These are phyloP conservation scores for Dipus sagitta DNA, from an alignment of 2,797 vertebrate species.

Conservation along the genomic window DNA sequence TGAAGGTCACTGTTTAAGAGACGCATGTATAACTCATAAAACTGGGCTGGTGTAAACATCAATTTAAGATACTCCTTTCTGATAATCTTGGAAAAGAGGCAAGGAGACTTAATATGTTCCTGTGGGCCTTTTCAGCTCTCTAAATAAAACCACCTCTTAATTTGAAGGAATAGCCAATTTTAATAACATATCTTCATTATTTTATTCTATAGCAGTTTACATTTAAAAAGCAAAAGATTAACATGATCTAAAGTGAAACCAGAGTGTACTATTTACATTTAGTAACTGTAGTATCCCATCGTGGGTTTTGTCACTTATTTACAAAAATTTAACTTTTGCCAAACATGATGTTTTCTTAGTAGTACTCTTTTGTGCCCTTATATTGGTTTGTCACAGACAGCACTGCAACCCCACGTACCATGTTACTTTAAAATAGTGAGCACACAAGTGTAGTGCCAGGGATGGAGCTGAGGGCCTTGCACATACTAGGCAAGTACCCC, in stretches of 20 bases:
- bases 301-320: conserved; percentile 28
- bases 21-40: conserved; percentile 37
- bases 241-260: neutral
- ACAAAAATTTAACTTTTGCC: conserved; percentile 23
- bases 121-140: conserved; percentile 43
- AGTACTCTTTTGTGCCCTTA: too few relatives aligned
- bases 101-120: conserved; percentile 55
- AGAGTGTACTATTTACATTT: conserved; percentile 35
- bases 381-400: too few relatives aligned
- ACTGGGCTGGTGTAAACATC: conserved; percentile 38
- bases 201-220: neutral
- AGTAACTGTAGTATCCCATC: neutral
- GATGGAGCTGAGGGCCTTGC: too few relatives aligned
- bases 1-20: conserved; percentile 26
- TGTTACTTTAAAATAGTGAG: too few relatives aligned
- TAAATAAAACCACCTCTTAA: conserved; percentile 70
- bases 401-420: too few relatives aligned
- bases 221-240: too few relatives aligned
- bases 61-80: conserved; percentile 44
- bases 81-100: conserved; percentile 34
- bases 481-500: too few relatives aligned
- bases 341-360: too few relatives aligned
- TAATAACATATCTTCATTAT: conserved; percentile 52
- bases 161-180: conserved; percentile 64
- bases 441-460: too few relatives aligned